A percentile compares a stretch with the other conserved stretches of the same genome.
Conservation (phyloP, 2,888 invertebrate species). For the Coelogynopora nodosa region DNA sequence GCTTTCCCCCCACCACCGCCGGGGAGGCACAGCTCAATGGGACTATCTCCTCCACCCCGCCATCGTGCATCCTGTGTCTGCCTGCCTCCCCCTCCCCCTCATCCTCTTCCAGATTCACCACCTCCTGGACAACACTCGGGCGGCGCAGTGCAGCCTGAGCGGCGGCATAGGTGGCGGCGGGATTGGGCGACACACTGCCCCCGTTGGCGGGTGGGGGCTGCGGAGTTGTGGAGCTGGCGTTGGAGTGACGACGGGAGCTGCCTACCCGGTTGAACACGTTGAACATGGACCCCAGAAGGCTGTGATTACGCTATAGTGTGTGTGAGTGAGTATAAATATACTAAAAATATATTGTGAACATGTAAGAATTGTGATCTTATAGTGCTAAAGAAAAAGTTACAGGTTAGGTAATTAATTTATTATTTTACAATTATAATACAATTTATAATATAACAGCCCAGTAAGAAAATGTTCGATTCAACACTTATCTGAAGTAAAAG, state of each 20-base stretch:
- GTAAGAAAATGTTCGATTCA: no score
- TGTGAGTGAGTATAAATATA: no score
- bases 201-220: neutral
- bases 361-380: no score
- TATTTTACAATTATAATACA: no score
- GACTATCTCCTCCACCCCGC: neutral
- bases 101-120: neutral
- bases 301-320: slow-evolving; percentile 36
- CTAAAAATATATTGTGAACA: no score
- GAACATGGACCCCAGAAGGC: slow-evolving; percentile 38
- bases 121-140: neutral
- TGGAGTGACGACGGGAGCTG: slow-evolving; percentile 35
- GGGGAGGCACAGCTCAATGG: neutral
- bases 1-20: neutral
- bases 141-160: neutral
- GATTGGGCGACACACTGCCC: neutral
- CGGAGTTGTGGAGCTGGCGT: neutral
- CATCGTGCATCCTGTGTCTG: neutral
- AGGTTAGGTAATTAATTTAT: no score
- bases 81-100: neutral
- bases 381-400: no score
- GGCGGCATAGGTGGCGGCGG: neutral
- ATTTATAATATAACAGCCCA: no score
- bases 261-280: slow-evolving; percentile 39
- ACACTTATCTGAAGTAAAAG: no score